Percentiles rank a stretch among this genome's conserved stretches.
Evolutionary conservation across 2,888 invertebrate species (phyloP).

Genomic region (Xylota segnis): DNA sequence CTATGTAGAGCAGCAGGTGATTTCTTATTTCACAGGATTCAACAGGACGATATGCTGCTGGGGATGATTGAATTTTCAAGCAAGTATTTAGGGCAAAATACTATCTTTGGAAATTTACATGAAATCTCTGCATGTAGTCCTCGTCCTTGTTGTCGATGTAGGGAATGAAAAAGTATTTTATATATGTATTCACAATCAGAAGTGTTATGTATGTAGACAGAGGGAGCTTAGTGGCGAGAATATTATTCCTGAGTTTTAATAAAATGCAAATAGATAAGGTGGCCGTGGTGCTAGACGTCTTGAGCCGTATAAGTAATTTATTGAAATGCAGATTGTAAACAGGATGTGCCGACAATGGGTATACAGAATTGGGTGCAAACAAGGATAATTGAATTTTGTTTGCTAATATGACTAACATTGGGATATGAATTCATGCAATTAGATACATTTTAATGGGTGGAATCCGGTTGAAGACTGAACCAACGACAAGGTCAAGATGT

Average conservation of each 20-base stretch:
- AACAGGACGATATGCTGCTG: slow-evolving; percentile 39
- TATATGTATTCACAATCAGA: slow-evolving; percentile 51
- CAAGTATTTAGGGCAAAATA: slow-evolving; percentile 25
- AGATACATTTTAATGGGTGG: background rate
- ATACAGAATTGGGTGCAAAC: slow-evolving; percentile 60
- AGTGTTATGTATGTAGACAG: slow-evolving; percentile 17
- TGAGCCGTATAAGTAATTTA: slow-evolving; percentile 44
- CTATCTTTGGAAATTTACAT: slow-evolving; percentile 48
- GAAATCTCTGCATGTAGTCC: slow-evolving; percentile 34
- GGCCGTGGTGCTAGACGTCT: background rate
- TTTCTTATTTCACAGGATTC: slow-evolving; percentile 33
- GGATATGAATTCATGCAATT: background rate
- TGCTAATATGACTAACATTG: background rate
- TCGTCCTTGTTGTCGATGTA: background rate
- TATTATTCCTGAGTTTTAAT: slow-evolving; percentile 61
- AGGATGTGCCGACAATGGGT: slow-evolving; percentile 40
- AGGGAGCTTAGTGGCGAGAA: slow-evolving; percentile 9
- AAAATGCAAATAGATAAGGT: slow-evolving; percentile 64
- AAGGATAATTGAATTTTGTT: slow-evolving; percentile 63
- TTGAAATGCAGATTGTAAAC: slow-evolving; percentile 55
- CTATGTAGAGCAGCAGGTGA: slow-evolving; percentile 54
- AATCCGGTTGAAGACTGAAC: no score
- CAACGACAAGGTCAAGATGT: no score
- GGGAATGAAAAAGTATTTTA: slow-evolving; percentile 58
- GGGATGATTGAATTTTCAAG: slow-evolving; percentile 26